Conservation (phyloP, 2,888 invertebrate species). For the Acleris literana region DNA sequence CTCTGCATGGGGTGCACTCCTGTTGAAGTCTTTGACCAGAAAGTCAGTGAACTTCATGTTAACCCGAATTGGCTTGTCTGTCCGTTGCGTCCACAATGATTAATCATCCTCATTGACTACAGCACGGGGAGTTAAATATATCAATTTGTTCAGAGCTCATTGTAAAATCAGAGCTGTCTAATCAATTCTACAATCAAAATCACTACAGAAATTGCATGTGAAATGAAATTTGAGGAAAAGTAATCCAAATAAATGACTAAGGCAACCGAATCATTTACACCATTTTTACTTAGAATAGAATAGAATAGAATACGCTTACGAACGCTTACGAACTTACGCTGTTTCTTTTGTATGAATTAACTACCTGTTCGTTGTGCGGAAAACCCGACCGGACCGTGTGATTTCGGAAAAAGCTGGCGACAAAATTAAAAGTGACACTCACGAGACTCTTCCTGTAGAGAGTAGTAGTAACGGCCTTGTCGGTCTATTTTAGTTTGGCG, state of each 20-base stretch:
- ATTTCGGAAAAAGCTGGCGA: slow-evolving; percentile 21
- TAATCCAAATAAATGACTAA: background rate
- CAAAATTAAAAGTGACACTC: slow-evolving; percentile 33
- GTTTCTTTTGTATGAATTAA: too few relatives aligned
- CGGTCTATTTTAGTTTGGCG: slow-evolving; percentile 63
- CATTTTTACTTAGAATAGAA: too few relatives aligned
- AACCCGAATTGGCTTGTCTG: slow-evolving; percentile 69
- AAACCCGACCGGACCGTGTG: slow-evolving; percentile 5
- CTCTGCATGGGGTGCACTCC: slow-evolving; percentile 44
- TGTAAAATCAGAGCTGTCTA: slow-evolving; percentile 6
- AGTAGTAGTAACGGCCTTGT: slow-evolving; percentile 62
- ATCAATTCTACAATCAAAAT: background rate
- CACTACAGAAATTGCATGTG: background rate
- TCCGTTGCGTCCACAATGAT: slow-evolving; percentile 64
- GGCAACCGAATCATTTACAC: background rate
- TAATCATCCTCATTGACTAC: slow-evolving; percentile 69
- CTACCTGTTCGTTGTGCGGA: too few relatives aligned
- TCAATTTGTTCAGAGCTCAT: slow-evolving; percentile 58
- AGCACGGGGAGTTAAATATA: slow-evolving; percentile 68
- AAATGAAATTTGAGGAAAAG: background rate
- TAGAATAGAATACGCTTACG: too few relatives aligned
- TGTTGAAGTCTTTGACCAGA: slow-evolving; percentile 41
- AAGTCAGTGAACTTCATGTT: slow-evolving; percentile 72
- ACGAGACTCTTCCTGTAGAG: slow-evolving; percentile 29
- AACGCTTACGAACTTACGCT: too few relatives aligned